phyloP scores from a whole-genome alignment of 2,888 invertebrate genomes.

The Dusona sp. region DNA sequence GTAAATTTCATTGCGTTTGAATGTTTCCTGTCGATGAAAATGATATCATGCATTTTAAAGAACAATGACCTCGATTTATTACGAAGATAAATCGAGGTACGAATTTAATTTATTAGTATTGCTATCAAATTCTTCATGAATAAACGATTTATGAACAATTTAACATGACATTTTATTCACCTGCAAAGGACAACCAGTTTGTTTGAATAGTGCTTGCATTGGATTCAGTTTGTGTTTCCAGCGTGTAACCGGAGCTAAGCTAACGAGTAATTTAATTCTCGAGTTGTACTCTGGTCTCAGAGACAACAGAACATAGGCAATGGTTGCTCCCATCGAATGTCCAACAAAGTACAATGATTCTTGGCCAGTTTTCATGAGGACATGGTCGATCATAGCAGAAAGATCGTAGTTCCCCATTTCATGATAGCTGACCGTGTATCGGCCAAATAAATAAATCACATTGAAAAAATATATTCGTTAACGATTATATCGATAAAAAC shows the following conservation, averaged over 20 bases:
- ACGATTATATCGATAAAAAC: background rate
- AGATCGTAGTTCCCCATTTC: constrained; percentile 61
- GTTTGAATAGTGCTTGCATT: constrained; percentile 57
- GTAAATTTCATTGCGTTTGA: too few relatives aligned
- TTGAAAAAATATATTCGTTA: background rate
- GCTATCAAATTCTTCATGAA: background rate
- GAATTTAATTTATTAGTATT: background rate
- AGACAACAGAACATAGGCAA: constrained; percentile 60
- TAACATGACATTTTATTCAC: constrained; percentile 2
- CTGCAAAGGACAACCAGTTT: constrained; percentile 49
- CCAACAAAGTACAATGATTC: constrained; percentile 56
- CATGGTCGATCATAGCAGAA: constrained; percentile 60
- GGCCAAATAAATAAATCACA: background rate
- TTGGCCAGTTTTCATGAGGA: constrained; percentile 38
- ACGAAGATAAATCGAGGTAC: too few relatives aligned
- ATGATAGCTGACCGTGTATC: constrained; percentile 46
- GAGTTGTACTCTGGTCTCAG: constrained; percentile 59
- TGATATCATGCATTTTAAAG: background rate
- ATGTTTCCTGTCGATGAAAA: constrained; percentile 57
- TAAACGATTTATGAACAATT: background rate
- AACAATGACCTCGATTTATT: too few relatives aligned
- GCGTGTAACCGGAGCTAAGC: constrained; percentile 58
- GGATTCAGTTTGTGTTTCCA: constrained; percentile 61
- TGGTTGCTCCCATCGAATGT: constrained; percentile 65
- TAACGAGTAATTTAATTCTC: constrained; percentile 60